Evolutionary conservation across 2,113 vertebrate genomes (phyloP), one percentile per base, ranked within the genome.

Genomic region (Leucoraja erinaceus): DNA sequence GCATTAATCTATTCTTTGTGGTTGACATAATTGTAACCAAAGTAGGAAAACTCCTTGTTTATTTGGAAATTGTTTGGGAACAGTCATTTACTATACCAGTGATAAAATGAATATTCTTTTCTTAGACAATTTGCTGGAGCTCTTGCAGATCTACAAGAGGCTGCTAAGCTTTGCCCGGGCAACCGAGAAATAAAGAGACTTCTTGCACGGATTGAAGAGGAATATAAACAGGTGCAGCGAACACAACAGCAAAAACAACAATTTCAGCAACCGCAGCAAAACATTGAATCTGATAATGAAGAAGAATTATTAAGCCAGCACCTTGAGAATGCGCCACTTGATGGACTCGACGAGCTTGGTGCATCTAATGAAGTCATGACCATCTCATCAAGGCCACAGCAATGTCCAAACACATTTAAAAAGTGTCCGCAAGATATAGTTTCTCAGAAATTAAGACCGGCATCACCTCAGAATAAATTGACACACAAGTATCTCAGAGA

Each of bases 141-240:
- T 25, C 95, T 99, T 38, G 96, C 97, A 47, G 99, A 99, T 95
- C 94, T 99, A 33, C 96, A 97, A 28, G 98, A 99, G 94, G 98
- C 99, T 0, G 95, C 97, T 93, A 98, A 97, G 93, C 96, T 99
- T 79, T 99, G 98, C 94, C 98, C 99, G 70, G 96, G 96, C 93
- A 99, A 99, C 94, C 97, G 98, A 31, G 99, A 99, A 94, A 98
- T 99, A 94, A 96, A 96, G 70, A 96, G 98, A 4, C 96, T 99
- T 22, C 95, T 99, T 94, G 96, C 97, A 20, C 97, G 98, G 0
- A 98, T 99, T 0, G 98, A 99, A 94, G 99, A 99, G 47, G 99
- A 99, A 93, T 99, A 97, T 93, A 98, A 96, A 93, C 98, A 99
- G 93, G 95, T 99, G 93, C 98, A 98, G 95, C 96, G 96, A 90